Conservation (phyloP, 2,113 vertebrate species). For the Chloebia gouldiae region DNA sequence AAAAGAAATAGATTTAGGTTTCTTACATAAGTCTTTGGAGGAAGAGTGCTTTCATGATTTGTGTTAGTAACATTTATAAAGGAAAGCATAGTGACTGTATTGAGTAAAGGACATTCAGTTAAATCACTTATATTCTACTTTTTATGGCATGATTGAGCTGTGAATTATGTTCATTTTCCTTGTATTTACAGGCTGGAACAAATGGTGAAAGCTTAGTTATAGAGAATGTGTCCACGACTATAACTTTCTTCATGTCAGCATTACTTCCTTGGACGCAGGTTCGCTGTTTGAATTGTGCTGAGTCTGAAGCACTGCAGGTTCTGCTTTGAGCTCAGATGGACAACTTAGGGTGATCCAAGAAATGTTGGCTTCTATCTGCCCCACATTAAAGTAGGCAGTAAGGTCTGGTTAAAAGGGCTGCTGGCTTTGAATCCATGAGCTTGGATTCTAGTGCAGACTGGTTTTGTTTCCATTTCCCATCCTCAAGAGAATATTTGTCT, state of each 20-base stretch:
- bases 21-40: not conserved
- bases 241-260: not conserved
- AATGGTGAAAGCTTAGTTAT: constrained; percentile 28
- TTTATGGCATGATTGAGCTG: constrained; percentile 29
- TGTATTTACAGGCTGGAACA: constrained; percentile 32
- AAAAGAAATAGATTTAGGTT: not conserved
- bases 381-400: not conserved
- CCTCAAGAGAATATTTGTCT: not conserved
- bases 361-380: not conserved
- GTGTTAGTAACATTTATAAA: not conserved
- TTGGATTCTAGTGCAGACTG: not conserved
- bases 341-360: not conserved
- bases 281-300: not conserved
- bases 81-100: not conserved
- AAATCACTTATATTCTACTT: constrained; percentile 31
- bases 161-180: constrained; percentile 43
- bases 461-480: not conserved
- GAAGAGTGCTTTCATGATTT: not conserved
- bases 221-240: not conserved
- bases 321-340: not conserved
- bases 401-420: not conserved
- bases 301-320: not conserved
- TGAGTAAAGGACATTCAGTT: not conserved
- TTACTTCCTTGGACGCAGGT: not conserved
- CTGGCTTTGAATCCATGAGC: not conserved